A percentile compares a stretch with the other conserved stretches of the same genome.
Conservation (phyloP, 2,888 invertebrate species). For the Drosophila emarginata region DNA sequence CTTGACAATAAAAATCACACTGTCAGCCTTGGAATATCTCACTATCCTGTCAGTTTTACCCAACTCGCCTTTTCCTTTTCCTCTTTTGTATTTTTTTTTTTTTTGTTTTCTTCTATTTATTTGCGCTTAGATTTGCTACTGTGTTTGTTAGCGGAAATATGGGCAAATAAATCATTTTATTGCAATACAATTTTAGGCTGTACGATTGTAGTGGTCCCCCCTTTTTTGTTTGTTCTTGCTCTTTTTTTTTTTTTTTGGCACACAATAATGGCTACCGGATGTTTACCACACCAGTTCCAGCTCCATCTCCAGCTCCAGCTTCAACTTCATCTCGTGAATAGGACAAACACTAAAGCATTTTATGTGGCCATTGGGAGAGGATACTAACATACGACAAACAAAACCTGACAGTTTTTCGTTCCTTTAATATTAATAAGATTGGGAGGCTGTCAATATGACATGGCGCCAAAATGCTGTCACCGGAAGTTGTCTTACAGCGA, state of each 20-base stretch:
- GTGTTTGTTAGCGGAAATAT: constrained; percentile 44
- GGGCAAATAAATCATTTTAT: constrained; percentile 73
- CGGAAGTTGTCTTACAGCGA: constrained; percentile 54
- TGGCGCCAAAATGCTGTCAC: constrained; percentile 48
- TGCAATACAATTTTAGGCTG: constrained; percentile 62
- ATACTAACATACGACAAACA: constrained; percentile 27
- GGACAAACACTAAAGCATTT: constrained; percentile 51
- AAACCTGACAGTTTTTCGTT: constrained; percentile 57
- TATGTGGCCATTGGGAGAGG: constrained; percentile 63
- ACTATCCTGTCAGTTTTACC: constrained; percentile 41
- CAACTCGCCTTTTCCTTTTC: constrained; percentile 31
- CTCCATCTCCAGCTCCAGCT: not conserved
- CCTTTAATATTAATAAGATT: constrained; percentile 70
- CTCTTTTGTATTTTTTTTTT: constrained; percentile 14
- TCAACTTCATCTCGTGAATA: constrained; percentile 15
- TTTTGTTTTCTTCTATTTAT: constrained; percentile 10
- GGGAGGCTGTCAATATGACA: constrained; percentile 61
- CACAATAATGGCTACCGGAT: constrained; percentile 47
- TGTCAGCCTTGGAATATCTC: constrained; percentile 51
- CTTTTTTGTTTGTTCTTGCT: constrained; percentile 2
- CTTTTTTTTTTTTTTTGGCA: constrained; percentile 16
- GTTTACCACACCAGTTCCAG: constrained; percentile 41
- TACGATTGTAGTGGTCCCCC: not conserved
- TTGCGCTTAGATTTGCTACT: not conserved
- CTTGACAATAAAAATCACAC: constrained; percentile 62